Percentiles rank a stretch among this genome's conserved stretches.
Conservation (phyloP, 1,140 invertebrate genomes). For the Lepidurus arcticus region DNA sequence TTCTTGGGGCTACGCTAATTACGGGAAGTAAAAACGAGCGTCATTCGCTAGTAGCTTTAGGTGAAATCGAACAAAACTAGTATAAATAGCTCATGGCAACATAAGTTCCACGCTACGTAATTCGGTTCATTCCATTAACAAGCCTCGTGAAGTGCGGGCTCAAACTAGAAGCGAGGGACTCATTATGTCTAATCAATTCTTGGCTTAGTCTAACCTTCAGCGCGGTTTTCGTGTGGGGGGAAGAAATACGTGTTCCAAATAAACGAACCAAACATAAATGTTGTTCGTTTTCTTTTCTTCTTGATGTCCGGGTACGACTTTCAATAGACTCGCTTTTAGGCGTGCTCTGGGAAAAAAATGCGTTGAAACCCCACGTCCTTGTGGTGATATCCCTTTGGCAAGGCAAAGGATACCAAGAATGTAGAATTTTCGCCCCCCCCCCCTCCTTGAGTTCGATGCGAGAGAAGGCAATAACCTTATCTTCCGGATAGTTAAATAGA, state of each 20-base stretch:
- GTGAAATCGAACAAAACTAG: not conserved
- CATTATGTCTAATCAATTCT: not conserved
- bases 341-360: not conserved
- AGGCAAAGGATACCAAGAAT: not conserved
- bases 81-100: not conserved
- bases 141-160: not conserved
- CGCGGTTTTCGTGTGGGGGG: not conserved
- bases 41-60: too few relatives aligned
- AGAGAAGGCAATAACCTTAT: slow-evolving; percentile 11
- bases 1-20: too few relatives aligned
- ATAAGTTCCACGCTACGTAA: not conserved
- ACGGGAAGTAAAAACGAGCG: too few relatives aligned
- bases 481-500: not conserved
- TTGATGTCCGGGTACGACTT: not conserved
- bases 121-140: not conserved
- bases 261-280: not conserved
- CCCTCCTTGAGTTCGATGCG: not conserved
- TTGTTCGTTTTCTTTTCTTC: not conserved
- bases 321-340: not conserved
- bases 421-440: not conserved
- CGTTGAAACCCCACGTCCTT: not conserved
- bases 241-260: not conserved
- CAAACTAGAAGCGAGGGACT: not conserved
- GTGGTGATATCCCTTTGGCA: not conserved
- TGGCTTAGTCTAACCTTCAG: not conserved